phyloP scores from a whole-genome alignment of 2,113 vertebrate species.

The Ophthalmotilapia sp. region DNA sequence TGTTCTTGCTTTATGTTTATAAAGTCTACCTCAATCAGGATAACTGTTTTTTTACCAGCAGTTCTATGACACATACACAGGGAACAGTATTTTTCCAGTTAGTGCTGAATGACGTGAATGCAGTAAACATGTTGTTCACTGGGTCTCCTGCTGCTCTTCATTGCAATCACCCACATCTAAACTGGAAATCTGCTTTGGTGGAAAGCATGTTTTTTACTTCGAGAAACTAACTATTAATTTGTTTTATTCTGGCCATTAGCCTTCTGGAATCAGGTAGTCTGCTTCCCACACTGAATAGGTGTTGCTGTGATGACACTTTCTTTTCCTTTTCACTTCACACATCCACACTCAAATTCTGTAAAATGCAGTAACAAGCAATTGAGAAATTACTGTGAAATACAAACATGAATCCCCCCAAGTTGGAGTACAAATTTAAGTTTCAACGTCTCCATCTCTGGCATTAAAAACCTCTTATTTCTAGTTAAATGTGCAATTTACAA shows the following conservation, averaged over 20 bases:
- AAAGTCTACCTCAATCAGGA: neutral
- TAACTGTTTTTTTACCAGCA: neutral
- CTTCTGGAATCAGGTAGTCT: neutral
- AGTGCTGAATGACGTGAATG: neutral
- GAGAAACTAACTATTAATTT: neutral
- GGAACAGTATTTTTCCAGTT: neutral
- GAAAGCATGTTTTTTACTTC: neutral
- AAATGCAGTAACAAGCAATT: neutral
- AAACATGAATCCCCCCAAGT: neutral
- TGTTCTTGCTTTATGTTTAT: neutral
- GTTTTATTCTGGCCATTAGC: neutral
- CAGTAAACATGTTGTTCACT: neutral
- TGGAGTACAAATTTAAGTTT: neutral
- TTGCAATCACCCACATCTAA: neutral
- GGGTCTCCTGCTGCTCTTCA: neutral
- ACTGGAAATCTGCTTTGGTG: neutral
- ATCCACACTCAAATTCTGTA: neutral
- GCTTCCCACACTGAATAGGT: neutral
- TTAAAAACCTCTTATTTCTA: neutral
- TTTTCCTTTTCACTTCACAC: neutral
- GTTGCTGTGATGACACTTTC: neutral
- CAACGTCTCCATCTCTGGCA: neutral
- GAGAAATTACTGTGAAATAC: neutral
- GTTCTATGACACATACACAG: neutral
- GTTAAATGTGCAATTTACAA: neutral